phyloP scores from a whole-genome alignment of 1,140 invertebrate species.

The Lanistes nyassanus region DNA sequence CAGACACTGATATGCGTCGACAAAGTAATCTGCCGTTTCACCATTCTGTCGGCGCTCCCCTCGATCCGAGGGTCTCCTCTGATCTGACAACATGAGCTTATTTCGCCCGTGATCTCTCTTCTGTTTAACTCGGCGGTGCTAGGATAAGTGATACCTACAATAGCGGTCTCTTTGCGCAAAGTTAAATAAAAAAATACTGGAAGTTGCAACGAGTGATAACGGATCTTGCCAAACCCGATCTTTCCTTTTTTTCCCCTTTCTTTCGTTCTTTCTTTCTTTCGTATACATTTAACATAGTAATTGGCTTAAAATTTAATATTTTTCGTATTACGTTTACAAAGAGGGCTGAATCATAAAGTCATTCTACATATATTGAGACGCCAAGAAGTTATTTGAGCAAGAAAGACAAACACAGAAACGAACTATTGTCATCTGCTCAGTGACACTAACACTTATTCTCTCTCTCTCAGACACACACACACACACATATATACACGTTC shows the following conservation, averaged over 20 bases:
- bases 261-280: slow-evolving; percentile 1
- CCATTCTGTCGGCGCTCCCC: background rate
- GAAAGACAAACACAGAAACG: slow-evolving; percentile 8
- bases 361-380: slow-evolving; percentile 15
- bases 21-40: background rate
- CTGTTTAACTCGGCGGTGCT: background rate
- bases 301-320: too few relatives aligned
- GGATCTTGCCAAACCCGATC: too few relatives aligned
- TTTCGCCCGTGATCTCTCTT: background rate
- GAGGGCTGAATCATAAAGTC: too few relatives aligned
- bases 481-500: background rate
- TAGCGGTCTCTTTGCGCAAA: too few relatives aligned
- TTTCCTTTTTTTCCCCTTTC: background rate
- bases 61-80: background rate
- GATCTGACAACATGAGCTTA: background rate
- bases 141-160: too few relatives aligned
- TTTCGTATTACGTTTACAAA: too few relatives aligned
- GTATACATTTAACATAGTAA: too few relatives aligned
- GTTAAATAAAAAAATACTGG: background rate
- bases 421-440: background rate
- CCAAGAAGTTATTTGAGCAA: slow-evolving; percentile 12
- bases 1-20: background rate
- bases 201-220: too few relatives aligned
- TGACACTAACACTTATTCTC: background rate
- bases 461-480: slow-evolving; percentile 1